These are phyloP conservation scores for Anoplius nigerrimus DNA, from an alignment of 2,888 invertebrate species.

Conservation along the genomic window DNA sequence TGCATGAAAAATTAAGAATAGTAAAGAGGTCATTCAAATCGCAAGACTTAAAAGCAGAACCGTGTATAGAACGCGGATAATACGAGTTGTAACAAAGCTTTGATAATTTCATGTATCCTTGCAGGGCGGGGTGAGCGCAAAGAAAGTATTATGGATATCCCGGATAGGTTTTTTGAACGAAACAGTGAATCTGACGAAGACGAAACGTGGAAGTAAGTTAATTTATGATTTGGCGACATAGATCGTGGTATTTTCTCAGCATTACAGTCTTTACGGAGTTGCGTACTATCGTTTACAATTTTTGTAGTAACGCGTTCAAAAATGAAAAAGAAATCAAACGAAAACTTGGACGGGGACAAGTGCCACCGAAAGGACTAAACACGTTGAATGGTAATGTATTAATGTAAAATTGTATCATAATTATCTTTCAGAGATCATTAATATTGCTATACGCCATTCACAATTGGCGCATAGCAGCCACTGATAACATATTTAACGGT, in stretches of 20 bases:
- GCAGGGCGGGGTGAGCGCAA: constrained; percentile 77
- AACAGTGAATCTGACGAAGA: constrained; percentile 79
- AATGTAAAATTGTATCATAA: neutral
- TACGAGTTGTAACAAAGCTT: no score
- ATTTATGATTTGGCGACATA: neutral
- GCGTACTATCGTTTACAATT: constrained; percentile 2
- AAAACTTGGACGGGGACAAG: constrained; percentile 86
- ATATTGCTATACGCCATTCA: no score
- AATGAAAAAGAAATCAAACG: constrained; percentile 74
- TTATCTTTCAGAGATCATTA: neutral
- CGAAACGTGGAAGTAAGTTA: constrained; percentile 72
- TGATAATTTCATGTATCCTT: constrained; percentile 12
- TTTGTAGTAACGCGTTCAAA: constrained; percentile 61
- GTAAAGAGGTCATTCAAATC: no score
- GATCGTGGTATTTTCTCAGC: neutral
- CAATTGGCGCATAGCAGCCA: no score
- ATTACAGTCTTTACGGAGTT: no score
- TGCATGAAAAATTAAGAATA: no score
- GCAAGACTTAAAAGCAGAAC: no score
- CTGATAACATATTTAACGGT: no score
- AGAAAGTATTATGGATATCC: constrained; percentile 79
- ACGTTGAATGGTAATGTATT: constrained; percentile 74
- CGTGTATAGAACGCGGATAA: no score
- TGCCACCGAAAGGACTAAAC: constrained; percentile 86
- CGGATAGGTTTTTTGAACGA: constrained; percentile 76